Evolutionary conservation across 2,113 vertebrate species (phyloP).

Genomic region (Pteronura brasiliensis): DNA sequence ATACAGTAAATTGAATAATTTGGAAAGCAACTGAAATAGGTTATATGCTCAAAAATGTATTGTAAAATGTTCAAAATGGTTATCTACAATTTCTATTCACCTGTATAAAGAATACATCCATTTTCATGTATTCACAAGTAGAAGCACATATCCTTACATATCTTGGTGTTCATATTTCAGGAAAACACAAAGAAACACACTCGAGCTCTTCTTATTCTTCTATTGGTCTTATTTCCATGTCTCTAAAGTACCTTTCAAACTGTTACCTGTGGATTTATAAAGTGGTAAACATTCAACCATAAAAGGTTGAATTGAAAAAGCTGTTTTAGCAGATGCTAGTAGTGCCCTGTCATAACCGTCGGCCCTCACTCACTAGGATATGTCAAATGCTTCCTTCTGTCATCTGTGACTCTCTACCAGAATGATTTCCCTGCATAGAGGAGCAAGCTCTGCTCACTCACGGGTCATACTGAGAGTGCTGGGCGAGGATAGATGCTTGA

Average conservation of each 20-base stretch:
- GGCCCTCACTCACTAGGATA: background rate
- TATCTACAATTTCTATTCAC: background rate
- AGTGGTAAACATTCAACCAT: background rate
- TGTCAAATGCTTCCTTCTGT: background rate
- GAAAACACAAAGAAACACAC: background rate
- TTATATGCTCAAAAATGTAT: background rate
- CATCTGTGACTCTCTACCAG: background rate
- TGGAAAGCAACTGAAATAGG: background rate
- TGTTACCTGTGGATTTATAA: slow-evolving; percentile 28
- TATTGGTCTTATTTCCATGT: background rate
- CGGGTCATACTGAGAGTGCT: background rate
- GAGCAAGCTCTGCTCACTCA: fast-evolving
- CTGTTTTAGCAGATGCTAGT: background rate
- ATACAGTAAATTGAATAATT: background rate
- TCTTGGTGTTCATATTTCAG: slow-evolving; percentile 2
- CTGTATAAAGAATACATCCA: background rate
- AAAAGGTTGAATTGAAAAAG: background rate
- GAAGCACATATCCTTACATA: background rate
- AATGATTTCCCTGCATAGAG: background rate
- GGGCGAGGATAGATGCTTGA: background rate
- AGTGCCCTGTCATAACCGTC: background rate
- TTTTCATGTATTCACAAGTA: background rate
- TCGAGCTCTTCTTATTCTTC: background rate
- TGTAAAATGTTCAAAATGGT: background rate
- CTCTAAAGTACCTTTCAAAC: slow-evolving; percentile 26